Percentiles rank a stretch among this genome's conserved stretches.
Conservation (phyloP, 2,113 vertebrate genomes). For the Piprites chloris region DNA sequence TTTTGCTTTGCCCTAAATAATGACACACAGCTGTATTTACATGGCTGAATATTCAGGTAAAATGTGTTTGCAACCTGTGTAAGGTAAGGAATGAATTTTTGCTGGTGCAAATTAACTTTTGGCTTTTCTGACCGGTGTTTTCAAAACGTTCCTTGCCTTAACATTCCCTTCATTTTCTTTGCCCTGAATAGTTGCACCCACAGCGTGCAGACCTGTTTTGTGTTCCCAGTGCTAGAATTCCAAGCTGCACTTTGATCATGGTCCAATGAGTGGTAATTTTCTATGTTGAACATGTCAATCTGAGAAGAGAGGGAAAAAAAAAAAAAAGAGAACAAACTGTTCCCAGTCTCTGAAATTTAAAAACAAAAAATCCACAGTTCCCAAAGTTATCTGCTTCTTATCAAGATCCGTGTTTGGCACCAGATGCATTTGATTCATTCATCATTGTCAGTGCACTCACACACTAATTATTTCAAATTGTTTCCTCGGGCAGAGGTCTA, state of each 20-base stretch:
- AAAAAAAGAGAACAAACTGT: background rate
- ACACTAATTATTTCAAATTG: constrained; percentile 94
- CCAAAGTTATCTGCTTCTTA: constrained; percentile 80
- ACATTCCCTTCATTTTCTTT: background rate
- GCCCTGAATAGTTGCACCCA: background rate
- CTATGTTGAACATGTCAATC: constrained; percentile 28
- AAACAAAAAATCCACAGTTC: constrained; percentile 66
- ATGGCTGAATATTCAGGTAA: background rate
- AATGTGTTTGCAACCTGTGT: background rate
- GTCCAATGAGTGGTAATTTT: background rate
- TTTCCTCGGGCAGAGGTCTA: constrained; percentile 89
- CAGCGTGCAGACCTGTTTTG: background rate
- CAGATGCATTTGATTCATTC: constrained; percentile 80
- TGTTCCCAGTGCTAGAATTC: background rate
- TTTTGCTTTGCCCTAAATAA: background rate
- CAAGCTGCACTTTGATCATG: background rate
- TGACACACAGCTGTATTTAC: background rate
- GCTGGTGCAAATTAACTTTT: background rate
- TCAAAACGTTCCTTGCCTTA: background rate
- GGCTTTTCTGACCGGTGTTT: background rate
- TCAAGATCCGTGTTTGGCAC: constrained; percentile 73
- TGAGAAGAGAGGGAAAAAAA: background rate
- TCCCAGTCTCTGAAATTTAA: constrained; percentile 35
- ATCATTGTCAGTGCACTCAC: constrained; percentile 83
- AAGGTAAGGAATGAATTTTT: background rate